Base-by-base conservation (phyloP, 2,113 vertebrate species). In the Haemorhous mexicanus region DNA sequence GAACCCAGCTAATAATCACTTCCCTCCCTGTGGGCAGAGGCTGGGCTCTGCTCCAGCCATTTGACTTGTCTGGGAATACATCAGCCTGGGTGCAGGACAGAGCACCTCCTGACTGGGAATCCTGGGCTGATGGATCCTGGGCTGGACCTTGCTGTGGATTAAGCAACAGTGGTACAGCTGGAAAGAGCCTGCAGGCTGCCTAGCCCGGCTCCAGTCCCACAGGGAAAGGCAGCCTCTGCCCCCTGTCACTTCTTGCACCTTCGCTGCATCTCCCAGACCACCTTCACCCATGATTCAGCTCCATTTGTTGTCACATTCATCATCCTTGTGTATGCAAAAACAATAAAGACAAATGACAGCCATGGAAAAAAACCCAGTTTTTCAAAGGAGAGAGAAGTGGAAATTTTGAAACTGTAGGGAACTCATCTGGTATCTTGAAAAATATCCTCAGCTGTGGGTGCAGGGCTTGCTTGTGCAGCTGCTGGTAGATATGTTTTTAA, bases 341-440 rank as follows among this genome's bases (percentile, higher is more conserved):
- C 23, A 77, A 97, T 97, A 92, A 75, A 81, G 93, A 87, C 87
- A 95, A 93, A 79, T 27, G 56, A 92, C 79, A 94, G 89, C 75
- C 91, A 78, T 62, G 76, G 73, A 84, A 81, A 2, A 37, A 14
- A 6, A 0, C 12, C 5, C 78, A 78, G 44, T 67, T 96, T 91
- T 62, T 94, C 67, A 96, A 93, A 91, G 14, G 43, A 93, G 67
- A 94, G 89, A 85, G 83, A 97, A 87, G 89, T 97, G 95, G 96
- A 76, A 95, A 84, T 94, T 97, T 95, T 97, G 79, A 96, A 95
- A 97, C 95, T 84, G 92, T 87, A 95, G 95, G 95, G 97, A 97
- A 96, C 89, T 76, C 63, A 94, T 96, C 56, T 95, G 79, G 74
- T 93, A 66, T 96, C 78, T 95, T 96, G 90, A 93, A 96, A 97